A percentile compares a stretch with the other conserved stretches of the same genome.
Conservation (phyloP, 1,140 invertebrate genomes). For the Drosophila equinoxialis region DNA sequence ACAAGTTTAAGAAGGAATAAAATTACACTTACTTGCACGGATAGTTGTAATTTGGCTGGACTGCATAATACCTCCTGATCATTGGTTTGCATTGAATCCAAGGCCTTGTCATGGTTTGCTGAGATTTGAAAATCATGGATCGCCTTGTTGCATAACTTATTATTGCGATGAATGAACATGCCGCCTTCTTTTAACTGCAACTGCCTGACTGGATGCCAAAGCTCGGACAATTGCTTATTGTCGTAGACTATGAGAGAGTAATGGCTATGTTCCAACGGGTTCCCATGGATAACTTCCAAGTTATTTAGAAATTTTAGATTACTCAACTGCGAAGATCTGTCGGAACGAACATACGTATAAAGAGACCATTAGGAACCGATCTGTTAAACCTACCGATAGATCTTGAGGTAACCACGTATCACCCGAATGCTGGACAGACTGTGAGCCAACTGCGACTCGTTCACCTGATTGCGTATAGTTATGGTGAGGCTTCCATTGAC, state of each 20-base stretch:
- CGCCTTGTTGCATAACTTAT: slow-evolving; percentile 68
- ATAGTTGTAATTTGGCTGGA: slow-evolving; percentile 57
- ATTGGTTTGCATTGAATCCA: slow-evolving; percentile 65
- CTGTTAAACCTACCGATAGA: slow-evolving; percentile 54
- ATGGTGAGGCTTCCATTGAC: slow-evolving; percentile 65
- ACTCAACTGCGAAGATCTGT: slow-evolving; percentile 56
- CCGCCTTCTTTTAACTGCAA: slow-evolving; percentile 59
- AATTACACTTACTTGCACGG: slow-evolving; percentile 24
- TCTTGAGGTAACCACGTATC: slow-evolving; percentile 69
- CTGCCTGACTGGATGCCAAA: slow-evolving; percentile 51
- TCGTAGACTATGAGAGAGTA: slow-evolving; percentile 68
- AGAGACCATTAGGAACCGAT: background rate
- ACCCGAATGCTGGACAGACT: slow-evolving; percentile 58
- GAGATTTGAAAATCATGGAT: slow-evolving; percentile 48
- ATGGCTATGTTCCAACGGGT: slow-evolving; percentile 54
- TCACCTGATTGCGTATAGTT: slow-evolving; percentile 52
- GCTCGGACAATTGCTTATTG: slow-evolving; percentile 57
- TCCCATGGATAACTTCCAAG: slow-evolving; percentile 50
- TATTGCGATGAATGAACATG: slow-evolving; percentile 73
- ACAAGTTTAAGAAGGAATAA: background rate
- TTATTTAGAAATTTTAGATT: slow-evolving; percentile 59
- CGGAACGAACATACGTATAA: background rate
- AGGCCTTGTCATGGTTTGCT: slow-evolving; percentile 55
- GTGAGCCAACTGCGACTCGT: slow-evolving; percentile 54
- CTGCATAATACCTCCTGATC: slow-evolving; percentile 77